Evolutionary conservation across 2,888 invertebrate species (phyloP).

Genomic region (Aelia acuminata): DNA sequence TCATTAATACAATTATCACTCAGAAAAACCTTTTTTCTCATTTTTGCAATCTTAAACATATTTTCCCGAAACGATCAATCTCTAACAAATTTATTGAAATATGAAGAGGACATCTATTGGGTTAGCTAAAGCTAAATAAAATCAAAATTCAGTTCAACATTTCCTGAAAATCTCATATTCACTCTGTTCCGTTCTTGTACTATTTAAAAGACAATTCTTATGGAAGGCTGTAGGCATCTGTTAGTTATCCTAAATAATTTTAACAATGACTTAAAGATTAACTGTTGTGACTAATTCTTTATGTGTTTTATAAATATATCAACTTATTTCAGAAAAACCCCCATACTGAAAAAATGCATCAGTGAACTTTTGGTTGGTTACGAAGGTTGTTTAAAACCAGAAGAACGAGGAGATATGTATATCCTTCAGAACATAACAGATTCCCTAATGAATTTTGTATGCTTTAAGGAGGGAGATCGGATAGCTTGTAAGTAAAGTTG

Average conservation of each 20-base stretch:
- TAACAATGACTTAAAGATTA: background rate
- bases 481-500: constrained; percentile 78
- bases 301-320: background rate
- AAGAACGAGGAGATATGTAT: constrained; percentile 76
- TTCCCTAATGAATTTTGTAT: constrained; percentile 80
- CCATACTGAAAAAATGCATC: constrained; percentile 75
- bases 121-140: too few species aligned
- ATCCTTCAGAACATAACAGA: constrained; percentile 78
- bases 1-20: too few species aligned
- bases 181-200: too few species aligned
- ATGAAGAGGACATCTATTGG: too few species aligned
- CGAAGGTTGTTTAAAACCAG: constrained; percentile 76
- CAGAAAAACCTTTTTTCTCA: too few species aligned
- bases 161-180: too few species aligned
- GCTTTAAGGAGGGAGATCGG: constrained; percentile 85
- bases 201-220: too few species aligned
- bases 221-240: too few species aligned
- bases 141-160: too few species aligned
- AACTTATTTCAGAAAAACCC: constrained; percentile 36
- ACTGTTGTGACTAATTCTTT: background rate
- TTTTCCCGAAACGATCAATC: too few species aligned
- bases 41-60: too few species aligned
- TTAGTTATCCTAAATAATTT: background rate
- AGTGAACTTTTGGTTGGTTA: constrained; percentile 73
- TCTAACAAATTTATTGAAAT: too few species aligned